Percentiles rank a stretch among this genome's conserved stretches.
Conservation (phyloP, 2,113 vertebrate genomes). For the Tringa solitaria region DNA sequence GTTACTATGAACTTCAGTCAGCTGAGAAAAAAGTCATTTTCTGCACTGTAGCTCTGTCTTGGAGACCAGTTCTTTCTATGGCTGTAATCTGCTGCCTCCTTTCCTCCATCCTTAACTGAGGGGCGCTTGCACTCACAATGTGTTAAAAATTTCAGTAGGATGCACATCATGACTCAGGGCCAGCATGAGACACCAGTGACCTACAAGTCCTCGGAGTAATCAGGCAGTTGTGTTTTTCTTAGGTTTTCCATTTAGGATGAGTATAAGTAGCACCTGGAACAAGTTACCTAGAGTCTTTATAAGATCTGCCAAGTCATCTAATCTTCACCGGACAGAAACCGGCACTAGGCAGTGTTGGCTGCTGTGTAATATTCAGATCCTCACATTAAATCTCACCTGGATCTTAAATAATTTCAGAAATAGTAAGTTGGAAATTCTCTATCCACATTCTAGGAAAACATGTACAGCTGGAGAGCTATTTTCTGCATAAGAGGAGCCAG, state of each 20-base stretch:
- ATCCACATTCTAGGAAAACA: background rate
- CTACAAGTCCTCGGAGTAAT: background rate
- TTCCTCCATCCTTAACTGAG: background rate
- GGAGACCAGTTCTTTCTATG: background rate
- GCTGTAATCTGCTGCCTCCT: background rate
- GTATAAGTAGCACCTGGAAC: background rate
- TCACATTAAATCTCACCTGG: background rate
- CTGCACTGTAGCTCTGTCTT: background rate
- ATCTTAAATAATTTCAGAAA: background rate
- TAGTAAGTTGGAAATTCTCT: background rate
- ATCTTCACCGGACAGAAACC: background rate
- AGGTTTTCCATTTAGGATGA: background rate
- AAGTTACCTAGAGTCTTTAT: background rate
- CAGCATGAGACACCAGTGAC: too few relatives aligned
- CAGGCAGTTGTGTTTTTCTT: background rate
- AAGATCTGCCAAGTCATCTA: background rate
- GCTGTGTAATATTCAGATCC: background rate
- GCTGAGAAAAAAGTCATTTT: background rate
- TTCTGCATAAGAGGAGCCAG: background rate
- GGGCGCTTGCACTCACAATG: background rate
- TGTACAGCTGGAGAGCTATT: background rate
- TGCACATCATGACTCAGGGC: background rate
- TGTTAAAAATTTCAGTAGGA: background rate
- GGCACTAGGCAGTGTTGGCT: background rate
- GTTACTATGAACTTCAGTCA: background rate